phyloP scores from a whole-genome alignment of 92 coral and sea anemone species.

The Isaurus tuberculatus region DNA sequence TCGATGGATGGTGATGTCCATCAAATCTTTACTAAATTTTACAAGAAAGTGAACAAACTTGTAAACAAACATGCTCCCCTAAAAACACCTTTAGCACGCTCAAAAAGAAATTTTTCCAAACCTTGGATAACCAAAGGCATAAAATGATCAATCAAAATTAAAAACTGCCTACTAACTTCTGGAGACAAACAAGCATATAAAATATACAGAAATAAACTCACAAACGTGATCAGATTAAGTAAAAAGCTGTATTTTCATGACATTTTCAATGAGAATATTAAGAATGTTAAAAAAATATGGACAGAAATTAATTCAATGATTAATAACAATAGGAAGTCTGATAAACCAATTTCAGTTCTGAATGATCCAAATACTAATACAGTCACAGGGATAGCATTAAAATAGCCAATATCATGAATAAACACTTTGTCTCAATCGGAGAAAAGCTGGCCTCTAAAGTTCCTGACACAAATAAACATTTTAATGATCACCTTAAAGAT shows the following conservation, averaged over 20 bases:
- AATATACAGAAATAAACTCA: background rate
- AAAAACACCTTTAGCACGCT: slow-evolving; percentile 23
- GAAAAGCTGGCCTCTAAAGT: slow-evolving; percentile 16
- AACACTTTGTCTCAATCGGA: too few species aligned
- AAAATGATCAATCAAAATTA: slow-evolving; percentile 5
- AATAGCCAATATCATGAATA: background rate
- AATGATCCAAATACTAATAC: slow-evolving; percentile 1
- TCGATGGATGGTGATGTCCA: slow-evolving; percentile 15
- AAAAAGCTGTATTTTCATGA: background rate
- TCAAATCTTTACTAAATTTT: slow-evolving; percentile 26
- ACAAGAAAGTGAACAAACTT: slow-evolving; percentile 29
- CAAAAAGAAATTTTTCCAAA: slow-evolving; percentile 9
- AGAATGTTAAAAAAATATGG: background rate
- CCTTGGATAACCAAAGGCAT: slow-evolving; percentile 28
- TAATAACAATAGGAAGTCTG: background rate
- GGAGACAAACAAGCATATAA: background rate
- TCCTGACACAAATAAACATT: slow-evolving; percentile 31
- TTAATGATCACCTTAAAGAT: background rate
- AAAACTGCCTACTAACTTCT: background rate
- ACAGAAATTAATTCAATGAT: background rate
- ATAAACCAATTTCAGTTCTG: background rate
- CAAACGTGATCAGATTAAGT: background rate
- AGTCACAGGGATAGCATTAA: background rate
- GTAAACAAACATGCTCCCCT: slow-evolving; percentile 46
- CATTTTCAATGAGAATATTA: background rate